Conservation (phyloP, 2,113 vertebrate species). For the Ramphastos sulfuratus region DNA sequence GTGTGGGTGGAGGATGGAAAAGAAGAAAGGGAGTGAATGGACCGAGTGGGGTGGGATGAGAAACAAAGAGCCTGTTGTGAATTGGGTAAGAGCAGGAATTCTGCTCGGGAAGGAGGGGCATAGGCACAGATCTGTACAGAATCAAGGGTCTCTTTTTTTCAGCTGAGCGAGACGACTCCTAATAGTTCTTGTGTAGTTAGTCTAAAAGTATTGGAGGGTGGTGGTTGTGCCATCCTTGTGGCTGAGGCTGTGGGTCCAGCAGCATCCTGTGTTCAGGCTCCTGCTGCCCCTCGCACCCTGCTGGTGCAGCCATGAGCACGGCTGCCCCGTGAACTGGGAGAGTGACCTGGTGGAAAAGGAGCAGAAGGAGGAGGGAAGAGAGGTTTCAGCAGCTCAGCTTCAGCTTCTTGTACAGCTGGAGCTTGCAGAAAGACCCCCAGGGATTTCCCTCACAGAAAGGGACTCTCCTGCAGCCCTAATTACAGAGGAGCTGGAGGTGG, state of each 20-base stretch:
- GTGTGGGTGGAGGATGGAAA: neutral
- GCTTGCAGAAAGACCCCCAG: neutral
- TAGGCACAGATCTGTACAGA: neutral
- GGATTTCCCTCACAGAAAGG: neutral
- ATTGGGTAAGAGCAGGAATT: neutral
- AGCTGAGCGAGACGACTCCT: neutral
- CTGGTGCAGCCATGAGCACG: neutral
- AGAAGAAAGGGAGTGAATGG: neutral
- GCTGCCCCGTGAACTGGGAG: neutral
- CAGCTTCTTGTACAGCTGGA: neutral
- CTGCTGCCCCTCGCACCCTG: neutral
- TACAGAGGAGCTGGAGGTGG: neutral
- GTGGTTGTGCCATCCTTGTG: neutral
- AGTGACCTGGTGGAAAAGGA: neutral
- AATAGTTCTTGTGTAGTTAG: neutral
- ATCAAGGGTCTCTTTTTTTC: neutral
- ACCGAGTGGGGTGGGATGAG: neutral
- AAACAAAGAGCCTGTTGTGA: conserved; percentile 22
- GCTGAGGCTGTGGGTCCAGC: neutral
- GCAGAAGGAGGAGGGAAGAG: neutral
- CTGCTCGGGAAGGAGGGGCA: neutral
- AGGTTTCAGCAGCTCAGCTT: neutral
- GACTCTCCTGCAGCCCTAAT: neutral
- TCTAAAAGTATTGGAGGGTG: neutral
- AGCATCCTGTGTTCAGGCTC: neutral